phyloP scores from a whole-genome alignment of 1,140 invertebrate species.

The Hormaphis cornu region DNA sequence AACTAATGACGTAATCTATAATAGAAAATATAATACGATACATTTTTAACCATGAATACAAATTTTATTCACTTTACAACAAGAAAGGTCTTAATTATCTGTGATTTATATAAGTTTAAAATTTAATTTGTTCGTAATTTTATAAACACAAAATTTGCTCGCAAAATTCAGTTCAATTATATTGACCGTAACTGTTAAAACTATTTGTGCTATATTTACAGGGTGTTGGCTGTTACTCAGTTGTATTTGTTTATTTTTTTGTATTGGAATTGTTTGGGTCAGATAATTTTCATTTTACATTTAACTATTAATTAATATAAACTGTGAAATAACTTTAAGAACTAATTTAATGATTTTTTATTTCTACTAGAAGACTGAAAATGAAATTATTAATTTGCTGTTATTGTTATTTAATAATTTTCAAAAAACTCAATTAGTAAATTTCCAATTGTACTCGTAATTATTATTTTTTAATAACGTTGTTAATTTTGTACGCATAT shows the following conservation, averaged over 20 bases:
- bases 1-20: too few relatives aligned
- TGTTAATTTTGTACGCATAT: constrained; percentile 3
- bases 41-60: too few relatives aligned
- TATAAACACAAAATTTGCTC: not conserved
- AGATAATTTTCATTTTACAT: not conserved
- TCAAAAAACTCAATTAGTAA: not conserved
- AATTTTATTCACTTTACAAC: too few relatives aligned
- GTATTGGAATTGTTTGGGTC: not conserved
- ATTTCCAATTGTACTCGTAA: not conserved
- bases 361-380: constrained; percentile 2
- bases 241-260: constrained; percentile 8
- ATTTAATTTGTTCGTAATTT: not conserved
- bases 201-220: constrained; percentile 8
- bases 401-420: constrained; percentile 4
- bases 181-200: not conserved
- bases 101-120: not conserved
- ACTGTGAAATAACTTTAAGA: not conserved
- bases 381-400: not conserved
- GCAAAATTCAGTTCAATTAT: too few relatives aligned
- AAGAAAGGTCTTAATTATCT: too few relatives aligned
- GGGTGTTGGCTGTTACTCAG: constrained; percentile 5
- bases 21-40: too few relatives aligned
- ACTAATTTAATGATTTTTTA: not conserved
- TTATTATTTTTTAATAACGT: not conserved
- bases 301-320: not conserved